phyloP scores from a whole-genome alignment of 2,888 invertebrate species.

The Cordylochernes scorpioides region DNA sequence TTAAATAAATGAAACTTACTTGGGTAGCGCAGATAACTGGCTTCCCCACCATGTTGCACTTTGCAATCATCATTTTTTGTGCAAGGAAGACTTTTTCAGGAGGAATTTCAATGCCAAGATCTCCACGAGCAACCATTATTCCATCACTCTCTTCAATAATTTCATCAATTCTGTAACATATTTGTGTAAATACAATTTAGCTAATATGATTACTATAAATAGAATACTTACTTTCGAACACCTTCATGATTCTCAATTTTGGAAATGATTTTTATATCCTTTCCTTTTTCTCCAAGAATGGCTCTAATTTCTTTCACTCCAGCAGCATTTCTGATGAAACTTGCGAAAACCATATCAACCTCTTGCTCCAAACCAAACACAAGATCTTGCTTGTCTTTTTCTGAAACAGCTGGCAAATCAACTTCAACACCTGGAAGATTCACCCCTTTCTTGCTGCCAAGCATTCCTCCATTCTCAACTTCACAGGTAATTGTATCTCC shows the following conservation, averaged over 20 bases:
- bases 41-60: constrained; percentile 82
- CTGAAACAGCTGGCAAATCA: constrained; percentile 85
- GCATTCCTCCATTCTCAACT: constrained; percentile 77
- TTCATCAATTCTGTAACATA: constrained; percentile 43
- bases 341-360: constrained; percentile 92
- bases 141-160: constrained; percentile 81
- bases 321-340: constrained; percentile 73
- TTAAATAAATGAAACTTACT: no score
- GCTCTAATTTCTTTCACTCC: constrained; percentile 66
- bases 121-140: constrained; percentile 93
- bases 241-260: constrained; percentile 99
- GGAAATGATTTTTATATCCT: constrained; percentile 76
- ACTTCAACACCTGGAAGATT: constrained; percentile 86
- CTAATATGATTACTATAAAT: no score
- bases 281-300: constrained; percentile 32
- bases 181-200: no score
- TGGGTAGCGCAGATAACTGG: constrained; percentile 88
- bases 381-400: constrained; percentile 80
- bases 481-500: constrained; percentile 38
- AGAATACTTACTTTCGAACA: constrained; percentile 35
- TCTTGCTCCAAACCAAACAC: constrained; percentile 64
- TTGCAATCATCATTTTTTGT: constrained; percentile 92
- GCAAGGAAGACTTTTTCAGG: constrained; percentile 90
- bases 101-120: constrained; percentile 90
- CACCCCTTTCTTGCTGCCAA: constrained; percentile 85